These are phyloP conservation scores for Globia sparganii DNA, from an alignment of 2,888 invertebrate species.

Conservation along the genomic window DNA sequence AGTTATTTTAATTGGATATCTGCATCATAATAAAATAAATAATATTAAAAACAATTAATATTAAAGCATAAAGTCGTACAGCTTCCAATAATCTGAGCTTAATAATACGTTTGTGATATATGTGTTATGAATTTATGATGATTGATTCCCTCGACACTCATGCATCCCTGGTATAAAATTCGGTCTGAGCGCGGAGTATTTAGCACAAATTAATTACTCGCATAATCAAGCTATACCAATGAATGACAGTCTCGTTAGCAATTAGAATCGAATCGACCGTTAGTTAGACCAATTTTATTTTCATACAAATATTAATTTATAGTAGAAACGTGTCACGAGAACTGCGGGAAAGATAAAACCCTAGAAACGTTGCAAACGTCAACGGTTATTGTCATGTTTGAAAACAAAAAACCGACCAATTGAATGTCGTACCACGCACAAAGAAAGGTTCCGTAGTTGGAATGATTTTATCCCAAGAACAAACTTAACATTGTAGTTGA, in stretches of 20 bases:
- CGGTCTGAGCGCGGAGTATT: background rate
- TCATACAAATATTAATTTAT: background rate
- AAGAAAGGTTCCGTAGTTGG: too few species aligned
- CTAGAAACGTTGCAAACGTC: background rate
- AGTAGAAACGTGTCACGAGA: background rate
- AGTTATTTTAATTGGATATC: background rate
- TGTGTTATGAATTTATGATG: background rate
- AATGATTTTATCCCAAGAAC: too few species aligned
- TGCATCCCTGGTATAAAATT: conserved; percentile 7
- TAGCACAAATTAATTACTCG: background rate
- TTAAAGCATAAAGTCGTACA: background rate
- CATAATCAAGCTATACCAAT: background rate
- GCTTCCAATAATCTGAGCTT: background rate
- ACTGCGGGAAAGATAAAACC: background rate
- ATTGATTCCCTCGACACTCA: background rate
- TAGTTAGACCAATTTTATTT: background rate
- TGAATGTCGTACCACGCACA: too few species aligned
- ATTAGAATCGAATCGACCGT: background rate
- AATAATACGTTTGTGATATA: background rate
- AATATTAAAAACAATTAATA: too few species aligned
- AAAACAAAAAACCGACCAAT: too few species aligned
- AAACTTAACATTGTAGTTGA: too few species aligned
- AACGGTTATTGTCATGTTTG: background rate
- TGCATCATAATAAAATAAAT: background rate
- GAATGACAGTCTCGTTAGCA: background rate